phyloP scores from a whole-genome alignment of 2,113 vertebrate species.

The Reinhardtius hippoglossoides region DNA sequence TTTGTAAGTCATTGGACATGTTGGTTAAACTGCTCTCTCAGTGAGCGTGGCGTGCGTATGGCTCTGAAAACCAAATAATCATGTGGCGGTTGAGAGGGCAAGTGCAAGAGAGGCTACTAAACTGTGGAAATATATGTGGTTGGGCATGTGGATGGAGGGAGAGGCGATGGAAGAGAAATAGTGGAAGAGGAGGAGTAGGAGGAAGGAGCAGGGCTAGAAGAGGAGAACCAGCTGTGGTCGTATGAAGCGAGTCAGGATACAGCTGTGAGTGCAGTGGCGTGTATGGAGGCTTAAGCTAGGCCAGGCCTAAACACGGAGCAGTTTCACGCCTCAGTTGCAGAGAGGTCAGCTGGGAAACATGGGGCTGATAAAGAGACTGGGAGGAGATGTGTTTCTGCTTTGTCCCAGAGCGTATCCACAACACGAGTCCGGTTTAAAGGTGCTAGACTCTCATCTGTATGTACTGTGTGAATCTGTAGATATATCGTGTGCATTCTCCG shows the following conservation, averaged over 20 bases:
- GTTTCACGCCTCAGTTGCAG: conserved; percentile 65
- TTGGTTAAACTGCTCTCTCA: background rate
- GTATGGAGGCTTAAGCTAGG: conserved; percentile 12
- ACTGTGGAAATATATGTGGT: conserved; percentile 42
- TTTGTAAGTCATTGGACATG: background rate
- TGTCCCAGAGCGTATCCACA: background rate
- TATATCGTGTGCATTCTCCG: background rate
- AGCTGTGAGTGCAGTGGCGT: conserved; percentile 54
- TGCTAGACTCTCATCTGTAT: conserved; percentile 26
- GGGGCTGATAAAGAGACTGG: conserved; percentile 43
- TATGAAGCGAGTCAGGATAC: conserved; percentile 44
- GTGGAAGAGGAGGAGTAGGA: conserved; percentile 1
- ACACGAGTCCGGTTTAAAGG: conserved; percentile 25
- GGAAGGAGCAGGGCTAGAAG: conserved; percentile 2
- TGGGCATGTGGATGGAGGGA: conserved; percentile 42
- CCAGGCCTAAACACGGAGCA: conserved; percentile 47
- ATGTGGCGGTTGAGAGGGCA: background rate
- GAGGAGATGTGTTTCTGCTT: conserved; percentile 43
- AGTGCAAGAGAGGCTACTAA: conserved; percentile 27
- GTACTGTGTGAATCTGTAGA: background rate
- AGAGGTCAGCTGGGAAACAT: conserved; percentile 59
- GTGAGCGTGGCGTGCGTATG: conserved; percentile 2
- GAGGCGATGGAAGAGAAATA: background rate
- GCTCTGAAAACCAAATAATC: conserved; percentile 35
- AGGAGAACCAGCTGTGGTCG: conserved; percentile 53